phyloP scores from a whole-genome alignment of 2,888 invertebrate species.

The Macrostomum cliftonense region DNA sequence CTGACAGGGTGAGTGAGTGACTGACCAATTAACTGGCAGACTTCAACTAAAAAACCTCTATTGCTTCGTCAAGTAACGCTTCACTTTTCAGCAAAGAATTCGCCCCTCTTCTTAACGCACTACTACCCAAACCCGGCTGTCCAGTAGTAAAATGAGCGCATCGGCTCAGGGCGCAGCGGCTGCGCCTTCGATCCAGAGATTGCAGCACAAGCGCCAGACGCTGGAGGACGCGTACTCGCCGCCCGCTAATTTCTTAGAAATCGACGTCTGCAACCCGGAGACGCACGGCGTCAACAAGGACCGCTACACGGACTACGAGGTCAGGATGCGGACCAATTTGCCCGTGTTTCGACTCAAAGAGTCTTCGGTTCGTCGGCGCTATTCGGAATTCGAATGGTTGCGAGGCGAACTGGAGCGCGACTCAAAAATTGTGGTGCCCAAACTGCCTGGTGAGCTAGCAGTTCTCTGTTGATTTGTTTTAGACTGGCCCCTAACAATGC shows the following conservation, averaged over 20 bases:
- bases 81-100: too few relatives aligned
- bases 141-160: too few relatives aligned
- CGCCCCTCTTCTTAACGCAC: too few relatives aligned
- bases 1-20: too few relatives aligned
- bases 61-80: too few relatives aligned
- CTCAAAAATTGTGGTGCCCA: constrained; percentile 81
- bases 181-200: constrained; percentile 58
- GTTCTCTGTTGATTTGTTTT: too few relatives aligned
- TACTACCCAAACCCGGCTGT: too few relatives aligned
- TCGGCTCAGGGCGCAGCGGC: too few relatives aligned
- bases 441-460: constrained; percentile 48
- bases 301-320: constrained; percentile 97
- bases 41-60: too few relatives aligned
- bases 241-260: constrained; percentile 97
- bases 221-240: constrained; percentile 98
- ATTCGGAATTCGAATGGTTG: constrained; percentile 99
- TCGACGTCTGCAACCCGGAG: constrained; percentile 93
- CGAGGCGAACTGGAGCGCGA: constrained; percentile 94
- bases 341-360: constrained; percentile 98
- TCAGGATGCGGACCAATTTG: constrained; percentile 96
- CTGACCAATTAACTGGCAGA: too few relatives aligned
- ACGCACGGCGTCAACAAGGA: constrained; percentile 94
- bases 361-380: constrained; percentile 81
- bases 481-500: too few relatives aligned
- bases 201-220: constrained; percentile 94